Percentiles rank a stretch among this genome's conserved stretches.
These are phyloP conservation scores for Ephestia elutella DNA, from an alignment of 1,140 invertebrate genomes.

Conservation along the genomic window DNA sequence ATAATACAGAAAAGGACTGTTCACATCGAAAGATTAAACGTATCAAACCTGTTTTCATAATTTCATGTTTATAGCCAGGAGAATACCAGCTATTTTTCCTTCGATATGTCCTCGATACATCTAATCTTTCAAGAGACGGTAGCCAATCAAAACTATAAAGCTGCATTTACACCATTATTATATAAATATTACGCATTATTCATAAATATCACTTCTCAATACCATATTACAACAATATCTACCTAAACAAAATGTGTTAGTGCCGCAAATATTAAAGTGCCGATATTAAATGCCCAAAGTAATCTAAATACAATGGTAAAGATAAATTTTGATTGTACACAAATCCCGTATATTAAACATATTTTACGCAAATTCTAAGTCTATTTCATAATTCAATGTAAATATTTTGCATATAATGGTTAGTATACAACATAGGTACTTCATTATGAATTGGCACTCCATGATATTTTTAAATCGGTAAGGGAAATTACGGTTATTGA, in stretches of 20 bases:
- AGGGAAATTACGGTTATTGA: not conserved
- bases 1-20: not conserved
- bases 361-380: too few relatives aligned
- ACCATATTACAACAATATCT: too few relatives aligned
- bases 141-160: not conserved
- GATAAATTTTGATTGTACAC: too few relatives aligned
- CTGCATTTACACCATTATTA: not conserved
- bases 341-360: too few relatives aligned
- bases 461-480: not conserved
- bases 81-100: too few relatives aligned
- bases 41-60: too few relatives aligned
- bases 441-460: not conserved
- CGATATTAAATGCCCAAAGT: not conserved
- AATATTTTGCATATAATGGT: not conserved
- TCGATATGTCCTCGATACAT: too few relatives aligned
- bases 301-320: not conserved
- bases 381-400: not conserved
- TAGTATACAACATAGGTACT: not conserved
- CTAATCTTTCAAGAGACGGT: not conserved
- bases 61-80: too few relatives aligned
- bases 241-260: not conserved
- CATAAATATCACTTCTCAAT: not conserved
- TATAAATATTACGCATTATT: not conserved
- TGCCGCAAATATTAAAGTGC: constrained; percentile 2
- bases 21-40: not conserved